Percentiles rank a stretch among this genome's conserved stretches.
These are phyloP conservation scores for Cacoxenus indagator DNA, from an alignment of 2,888 invertebrate genomes.

Conservation along the genomic window DNA sequence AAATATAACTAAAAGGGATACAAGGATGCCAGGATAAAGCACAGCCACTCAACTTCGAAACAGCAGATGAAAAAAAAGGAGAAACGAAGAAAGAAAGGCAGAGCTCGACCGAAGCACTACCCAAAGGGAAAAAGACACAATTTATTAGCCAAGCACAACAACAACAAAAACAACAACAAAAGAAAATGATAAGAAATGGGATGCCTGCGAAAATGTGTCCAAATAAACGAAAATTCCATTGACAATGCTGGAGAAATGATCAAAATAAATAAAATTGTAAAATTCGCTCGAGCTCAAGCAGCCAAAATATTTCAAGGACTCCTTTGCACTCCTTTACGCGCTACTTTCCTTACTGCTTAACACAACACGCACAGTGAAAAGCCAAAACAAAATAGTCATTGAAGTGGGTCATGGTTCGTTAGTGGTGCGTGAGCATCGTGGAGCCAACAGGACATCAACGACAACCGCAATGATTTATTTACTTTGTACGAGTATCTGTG, in stretches of 20 bases:
- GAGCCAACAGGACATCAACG: conserved; percentile 1
- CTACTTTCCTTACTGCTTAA: no score
- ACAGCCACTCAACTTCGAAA: not conserved
- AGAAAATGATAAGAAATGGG: not conserved
- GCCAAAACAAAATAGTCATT: not conserved
- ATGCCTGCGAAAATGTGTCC: conserved; percentile 3
- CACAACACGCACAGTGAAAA: no score
- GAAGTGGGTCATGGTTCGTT: not conserved
- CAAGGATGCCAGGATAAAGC: not conserved
- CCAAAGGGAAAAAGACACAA: conserved; percentile 28
- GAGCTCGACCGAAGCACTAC: conserved; percentile 36
- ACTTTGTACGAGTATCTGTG: not conserved
- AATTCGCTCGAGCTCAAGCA: conserved; percentile 46
- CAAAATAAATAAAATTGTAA: conserved; percentile 46
- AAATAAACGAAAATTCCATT: conserved; percentile 22
- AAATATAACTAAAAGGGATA: conserved; percentile 26
- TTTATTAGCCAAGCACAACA: conserved; percentile 44
- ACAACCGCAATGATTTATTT: conserved; percentile 22
- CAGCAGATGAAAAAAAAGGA: not conserved
- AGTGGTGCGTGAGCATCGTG: no score
- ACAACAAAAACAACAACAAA: conserved; percentile 14
- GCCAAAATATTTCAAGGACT: conserved; percentile 58
- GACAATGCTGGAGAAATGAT: conserved; percentile 49
- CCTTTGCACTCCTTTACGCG: no score
- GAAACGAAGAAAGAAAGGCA: conserved; percentile 50